Evolutionary conservation across 2,888 invertebrate genomes (phyloP).

Genomic region (Drosophila rellima): DNA sequence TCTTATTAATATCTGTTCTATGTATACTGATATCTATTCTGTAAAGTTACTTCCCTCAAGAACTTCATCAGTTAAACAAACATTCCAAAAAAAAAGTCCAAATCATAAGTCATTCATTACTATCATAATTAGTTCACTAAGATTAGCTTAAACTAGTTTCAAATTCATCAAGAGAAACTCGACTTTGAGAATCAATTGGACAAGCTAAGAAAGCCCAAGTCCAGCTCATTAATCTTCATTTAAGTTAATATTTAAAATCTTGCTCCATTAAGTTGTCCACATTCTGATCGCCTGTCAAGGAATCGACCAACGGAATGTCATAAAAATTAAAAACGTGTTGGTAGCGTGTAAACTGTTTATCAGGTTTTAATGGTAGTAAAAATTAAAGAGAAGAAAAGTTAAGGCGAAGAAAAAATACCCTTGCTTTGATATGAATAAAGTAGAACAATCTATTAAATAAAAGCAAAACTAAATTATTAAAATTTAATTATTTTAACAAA

Average conservation of each 20-base stretch:
- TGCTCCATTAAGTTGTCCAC: constrained; percentile 15
- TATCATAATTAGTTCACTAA: constrained; percentile 21
- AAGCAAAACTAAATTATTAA: too few relatives aligned
- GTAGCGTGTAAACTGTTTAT: constrained; percentile 5
- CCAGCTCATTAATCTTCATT: constrained; percentile 55
- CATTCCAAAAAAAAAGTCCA: neutral
- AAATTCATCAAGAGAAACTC: constrained; percentile 30
- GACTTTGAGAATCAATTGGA: constrained; percentile 34
- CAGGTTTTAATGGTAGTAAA: constrained; percentile 11
- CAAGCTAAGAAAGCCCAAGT: constrained; percentile 8
- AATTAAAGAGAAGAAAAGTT: neutral
- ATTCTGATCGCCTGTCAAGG: constrained; percentile 11
- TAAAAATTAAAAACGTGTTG: constrained; percentile 16
- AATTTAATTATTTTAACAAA: too few relatives aligned
- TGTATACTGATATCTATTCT: too few relatives aligned
- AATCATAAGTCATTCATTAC: constrained; percentile 4
- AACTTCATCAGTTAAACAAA: neutral
- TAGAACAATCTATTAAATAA: too few relatives aligned
- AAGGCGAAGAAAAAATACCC: neutral
- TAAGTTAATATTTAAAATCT: constrained; percentile 7
- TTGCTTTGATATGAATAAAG: neutral
- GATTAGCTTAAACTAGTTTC: constrained; percentile 36
- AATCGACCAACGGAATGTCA: constrained; percentile 14
- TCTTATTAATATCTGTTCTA: too few relatives aligned
- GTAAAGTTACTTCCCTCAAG: neutral